Percentiles rank a stretch among this genome's conserved stretches.
phyloP scores from a whole-genome alignment of 2,797 vertebrate genomes.

The Esox masquinongy region DNA sequence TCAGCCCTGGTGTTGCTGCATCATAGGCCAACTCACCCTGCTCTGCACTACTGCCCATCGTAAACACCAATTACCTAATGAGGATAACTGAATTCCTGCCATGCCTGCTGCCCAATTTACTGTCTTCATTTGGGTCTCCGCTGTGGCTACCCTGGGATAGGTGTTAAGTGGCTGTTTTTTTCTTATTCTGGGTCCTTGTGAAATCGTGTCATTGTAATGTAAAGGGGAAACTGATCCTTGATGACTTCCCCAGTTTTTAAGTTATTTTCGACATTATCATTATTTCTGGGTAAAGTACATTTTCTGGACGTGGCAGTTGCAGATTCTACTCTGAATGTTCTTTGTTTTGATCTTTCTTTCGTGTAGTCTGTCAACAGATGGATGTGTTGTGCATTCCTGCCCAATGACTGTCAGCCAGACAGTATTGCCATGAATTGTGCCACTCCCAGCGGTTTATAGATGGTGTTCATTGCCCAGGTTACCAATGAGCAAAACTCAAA shows the following conservation, averaged over 20 bases:
- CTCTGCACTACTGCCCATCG: conserved; percentile 10
- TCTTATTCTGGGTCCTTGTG: background rate
- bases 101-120: background rate
- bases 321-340: background rate
- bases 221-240: no score
- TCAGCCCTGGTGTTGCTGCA: conserved; percentile 9
- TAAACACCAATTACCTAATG: conserved; percentile 36
- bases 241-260: background rate
- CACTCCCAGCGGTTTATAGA: conserved; percentile 33
- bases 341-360: no score
- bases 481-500: no score
- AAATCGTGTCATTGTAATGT: background rate
- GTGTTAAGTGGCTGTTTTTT: background rate
- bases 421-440: conserved; percentile 6
- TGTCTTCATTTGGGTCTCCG: background rate
- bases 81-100: conserved; percentile 31
- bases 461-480: no score
- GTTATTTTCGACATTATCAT: background rate
- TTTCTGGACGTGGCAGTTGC: background rate
- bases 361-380: conserved; percentile 13
- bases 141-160: background rate
- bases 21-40: conserved; percentile 2
- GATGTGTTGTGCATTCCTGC: conserved; percentile 53
- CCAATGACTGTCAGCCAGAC: conserved; percentile 21
- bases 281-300: background rate